phyloP scores from a whole-genome alignment of 2,797 vertebrate genomes.

The Onychomys arenicola region DNA sequence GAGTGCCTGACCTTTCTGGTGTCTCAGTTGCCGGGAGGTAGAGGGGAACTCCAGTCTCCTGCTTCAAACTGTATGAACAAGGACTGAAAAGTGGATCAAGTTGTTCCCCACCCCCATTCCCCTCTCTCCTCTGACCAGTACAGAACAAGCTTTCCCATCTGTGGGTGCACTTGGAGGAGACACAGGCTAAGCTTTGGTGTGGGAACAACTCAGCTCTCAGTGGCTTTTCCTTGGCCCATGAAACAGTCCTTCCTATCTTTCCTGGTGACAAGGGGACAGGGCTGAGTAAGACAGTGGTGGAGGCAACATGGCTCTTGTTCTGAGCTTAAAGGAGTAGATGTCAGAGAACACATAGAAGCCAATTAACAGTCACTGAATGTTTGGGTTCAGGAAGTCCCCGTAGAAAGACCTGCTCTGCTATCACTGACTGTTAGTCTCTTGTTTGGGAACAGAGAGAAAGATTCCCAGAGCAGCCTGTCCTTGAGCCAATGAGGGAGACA shows the following conservation, averaged over 20 bases:
- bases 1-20: rapidly evolving
- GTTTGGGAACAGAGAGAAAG: not conserved
- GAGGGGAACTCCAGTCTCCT: not conserved
- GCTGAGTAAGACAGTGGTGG: too few species aligned
- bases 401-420: not conserved
- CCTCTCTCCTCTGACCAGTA: not conserved
- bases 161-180: not conserved
- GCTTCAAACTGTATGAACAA: not conserved
- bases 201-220: not conserved
- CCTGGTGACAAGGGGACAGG: not conserved
- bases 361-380: not conserved
- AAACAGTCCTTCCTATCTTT: not conserved
- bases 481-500: not conserved
- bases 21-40: not conserved
- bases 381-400: not conserved
- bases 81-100: constrained; percentile 2
- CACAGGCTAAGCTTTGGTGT: not conserved
- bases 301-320: not conserved
- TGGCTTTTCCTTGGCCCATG: not conserved
- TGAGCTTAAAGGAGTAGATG: not conserved
- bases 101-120: rapidly evolving
- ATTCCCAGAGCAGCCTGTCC: not conserved
- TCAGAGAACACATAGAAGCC: not conserved
- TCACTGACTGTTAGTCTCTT: too few species aligned
- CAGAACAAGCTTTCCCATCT: rapidly evolving